Evolutionary conservation across 2,888 invertebrate species (phyloP), one percentile per base, ranked within the genome.

Genomic region (Dermolepida albohirtum): DNA sequence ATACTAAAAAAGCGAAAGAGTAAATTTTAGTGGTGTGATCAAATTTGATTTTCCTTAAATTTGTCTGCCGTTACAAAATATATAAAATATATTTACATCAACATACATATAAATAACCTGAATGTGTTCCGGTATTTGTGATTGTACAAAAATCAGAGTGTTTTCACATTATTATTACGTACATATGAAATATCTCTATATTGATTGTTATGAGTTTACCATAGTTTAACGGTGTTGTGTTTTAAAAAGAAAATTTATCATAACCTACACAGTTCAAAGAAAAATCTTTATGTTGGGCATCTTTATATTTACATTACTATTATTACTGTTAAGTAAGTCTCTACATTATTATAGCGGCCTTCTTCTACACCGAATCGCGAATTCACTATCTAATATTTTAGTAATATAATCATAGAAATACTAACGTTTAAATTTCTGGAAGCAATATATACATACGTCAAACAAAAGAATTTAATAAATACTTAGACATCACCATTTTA

Each of bases 61-160:
- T 65, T 64, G 67, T 68, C 57, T 55, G 47, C 40, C 41, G 55
- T 51, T 65, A 62, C 63, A 74, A 39, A 54, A 43, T 43, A 49
- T 44, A 50, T 64, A 74, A 39, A 54, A 43, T 43, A 49, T 44
- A 50, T 64, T 64, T 54, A 54, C 47, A 62, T 62, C 40, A 49
- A 39, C 39, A 17, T 39, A 63, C 51, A 41, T 52, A 51, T 49
- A 44, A 47, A 66, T 76, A 78, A 76, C 77, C 79, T 76, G 73
- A 77, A 80, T 80, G 80, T 81, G 81, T 81, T 81, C 80, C 75
- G 73, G 75, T 75, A 75, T 78, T 78, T 77, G 79, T 79, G 79
- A 79, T n/a, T 79, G 74, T 78, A 66, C 66, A 64, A 68, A 70
- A 55, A 59, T 39, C 14, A 65, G 50, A 67, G 63, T 63, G 63